phyloP scores from a whole-genome alignment of 2,888 invertebrate genomes.

The Pristionchus entomophagus region DNA sequence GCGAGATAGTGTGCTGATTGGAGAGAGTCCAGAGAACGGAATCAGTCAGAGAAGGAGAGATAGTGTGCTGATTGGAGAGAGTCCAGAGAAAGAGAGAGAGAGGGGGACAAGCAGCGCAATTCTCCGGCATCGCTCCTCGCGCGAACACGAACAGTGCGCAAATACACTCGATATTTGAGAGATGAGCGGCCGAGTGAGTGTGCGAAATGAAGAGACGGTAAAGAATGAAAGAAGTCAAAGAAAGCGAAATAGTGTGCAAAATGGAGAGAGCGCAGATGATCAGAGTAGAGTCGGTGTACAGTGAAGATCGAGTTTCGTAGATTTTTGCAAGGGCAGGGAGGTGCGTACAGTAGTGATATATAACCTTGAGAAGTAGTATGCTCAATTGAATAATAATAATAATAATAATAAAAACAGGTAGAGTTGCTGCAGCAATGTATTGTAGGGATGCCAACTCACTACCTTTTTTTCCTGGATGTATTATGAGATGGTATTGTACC shows the following conservation, averaged over 20 bases:
- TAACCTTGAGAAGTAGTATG: neutral
- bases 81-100: neutral
- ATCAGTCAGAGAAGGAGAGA: too few relatives aligned
- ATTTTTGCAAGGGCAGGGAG: neutral
- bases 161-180: slow-evolving; percentile 3
- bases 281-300: neutral
- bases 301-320: neutral
- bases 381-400: too few relatives aligned
- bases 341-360: neutral
- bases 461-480: too few relatives aligned
- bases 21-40: too few relatives aligned
- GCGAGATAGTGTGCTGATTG: too few relatives aligned
- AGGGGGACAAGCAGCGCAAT: too few relatives aligned
- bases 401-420: too few relatives aligned
- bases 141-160: slow-evolving; percentile 19
- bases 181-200: neutral
- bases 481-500: too few relatives aligned
- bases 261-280: neutral
- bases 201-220: neutral
- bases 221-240: too few relatives aligned
- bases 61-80: neutral
- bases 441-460: too few relatives aligned
- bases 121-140: neutral
- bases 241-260: too few relatives aligned
- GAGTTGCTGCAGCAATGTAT: too few relatives aligned